Evolutionary conservation across 2,113 vertebrate genomes (phyloP), one percentile per base, ranked within the genome.

Genomic region (Alligator mississippiensis): DNA sequence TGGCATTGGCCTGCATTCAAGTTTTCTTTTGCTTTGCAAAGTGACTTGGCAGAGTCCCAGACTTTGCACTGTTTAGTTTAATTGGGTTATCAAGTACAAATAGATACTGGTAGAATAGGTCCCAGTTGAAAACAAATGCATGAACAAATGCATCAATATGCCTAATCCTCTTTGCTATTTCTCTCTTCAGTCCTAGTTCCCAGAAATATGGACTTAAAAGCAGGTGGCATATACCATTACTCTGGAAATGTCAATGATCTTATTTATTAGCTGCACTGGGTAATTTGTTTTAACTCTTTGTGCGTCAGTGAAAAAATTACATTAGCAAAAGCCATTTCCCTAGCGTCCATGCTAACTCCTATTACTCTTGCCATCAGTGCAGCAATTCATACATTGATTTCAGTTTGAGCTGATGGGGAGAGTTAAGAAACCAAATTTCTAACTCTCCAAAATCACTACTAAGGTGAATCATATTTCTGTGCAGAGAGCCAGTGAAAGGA

Each of bases 81-180:
- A 87, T 95, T 95, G 95, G 82, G 12, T 94, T 85, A 87, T 75
- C 95, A 96, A 94, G 93, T 84, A 93, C 4, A 72, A 75, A 61
- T 82, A 89, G 93, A 87, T 87, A 76, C 74, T 9, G 34, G 82
- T 85, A 92, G 89, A 77, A 62, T 62, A 82, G 70, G 82, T 75
- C 82, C 85, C 87, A 54, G 87, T 83, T 89, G 85, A 93, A 94
- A 70, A 70, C n/a, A 68, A 30, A 68, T 18, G 15, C 95, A 93
- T 89, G 85, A 94, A 89, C 87, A 92, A 63, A 90, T 93, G 90
- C 93, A 94, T 92, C 82, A 72, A 24, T 76, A 15, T 83, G 22
- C 66, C 21, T 95, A 30, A 96, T 96, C 96, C 93, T 92, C 82
- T 96, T 94, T 80, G 64, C 61, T 59, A 82, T 86, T 90, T 93